These are phyloP conservation scores for Andrena trimmerana DNA, from an alignment of 2,888 invertebrate species.

Conservation along the genomic window DNA sequence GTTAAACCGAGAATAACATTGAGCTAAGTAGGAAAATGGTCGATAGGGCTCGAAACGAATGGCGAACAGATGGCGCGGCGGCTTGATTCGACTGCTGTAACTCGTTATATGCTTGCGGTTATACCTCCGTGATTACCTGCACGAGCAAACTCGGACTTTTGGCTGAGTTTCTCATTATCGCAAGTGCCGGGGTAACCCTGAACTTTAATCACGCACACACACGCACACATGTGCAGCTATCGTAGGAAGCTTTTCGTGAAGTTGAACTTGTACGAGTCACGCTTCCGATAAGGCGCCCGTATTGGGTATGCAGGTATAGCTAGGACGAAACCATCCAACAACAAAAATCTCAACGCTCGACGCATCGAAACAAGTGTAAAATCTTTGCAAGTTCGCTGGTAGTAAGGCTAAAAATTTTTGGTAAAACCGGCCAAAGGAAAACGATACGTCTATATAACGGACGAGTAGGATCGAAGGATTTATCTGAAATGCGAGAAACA, in stretches of 20 bases:
- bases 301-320: neutral
- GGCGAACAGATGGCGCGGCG: constrained; percentile 44
- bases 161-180: constrained; percentile 62
- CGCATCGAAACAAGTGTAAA: too few species aligned
- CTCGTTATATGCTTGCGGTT: constrained; percentile 58
- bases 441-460: neutral
- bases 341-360: neutral
- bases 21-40: constrained; percentile 42
- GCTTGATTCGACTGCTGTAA: constrained; percentile 57
- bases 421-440: constrained; percentile 24
- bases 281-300: neutral
- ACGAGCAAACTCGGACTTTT: constrained; percentile 58
- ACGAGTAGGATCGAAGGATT: constrained; percentile 46
- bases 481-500: constrained; percentile 47
- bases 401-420: too few species aligned
- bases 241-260: constrained; percentile 21
- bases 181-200: constrained; percentile 56
- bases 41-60: constrained; percentile 48
- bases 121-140: constrained; percentile 64
- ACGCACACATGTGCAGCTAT: neutral
- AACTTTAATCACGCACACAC: constrained; percentile 43
- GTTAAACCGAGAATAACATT: constrained; percentile 43
- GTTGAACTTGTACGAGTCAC: neutral
- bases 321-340: neutral
- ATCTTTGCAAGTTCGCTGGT: too few species aligned